phyloP scores from a whole-genome alignment of 2,113 vertebrate genomes.

The Gulo gulo region DNA sequence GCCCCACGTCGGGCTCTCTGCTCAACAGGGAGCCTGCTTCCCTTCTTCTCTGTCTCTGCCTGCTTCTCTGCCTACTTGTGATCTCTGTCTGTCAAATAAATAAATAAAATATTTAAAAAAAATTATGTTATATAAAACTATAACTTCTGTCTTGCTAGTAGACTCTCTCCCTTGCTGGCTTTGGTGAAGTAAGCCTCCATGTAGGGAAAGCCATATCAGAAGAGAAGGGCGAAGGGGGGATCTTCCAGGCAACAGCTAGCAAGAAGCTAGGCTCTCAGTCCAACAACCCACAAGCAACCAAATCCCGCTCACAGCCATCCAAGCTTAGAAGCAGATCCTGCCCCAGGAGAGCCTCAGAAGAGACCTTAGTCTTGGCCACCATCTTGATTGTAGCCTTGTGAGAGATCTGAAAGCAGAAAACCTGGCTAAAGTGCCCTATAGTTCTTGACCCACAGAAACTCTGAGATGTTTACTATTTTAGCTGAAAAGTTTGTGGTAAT shows the following conservation, averaged over 20 bases:
- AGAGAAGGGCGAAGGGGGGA: too few species aligned
- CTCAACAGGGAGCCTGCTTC: too few species aligned
- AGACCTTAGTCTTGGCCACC: background rate
- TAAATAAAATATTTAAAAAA: background rate
- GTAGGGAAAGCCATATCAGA: background rate
- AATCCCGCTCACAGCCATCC: background rate
- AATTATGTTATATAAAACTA: background rate
- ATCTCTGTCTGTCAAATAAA: too few species aligned
- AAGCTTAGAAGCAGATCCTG: background rate
- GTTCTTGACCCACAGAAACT: background rate
- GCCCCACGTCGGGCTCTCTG: too few species aligned
- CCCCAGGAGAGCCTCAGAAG: rapidly evolving
- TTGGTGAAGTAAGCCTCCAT: background rate
- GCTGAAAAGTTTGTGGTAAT: background rate
- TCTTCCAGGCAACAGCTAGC: background rate
- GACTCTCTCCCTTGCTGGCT: background rate
- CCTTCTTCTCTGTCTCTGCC: too few species aligned
- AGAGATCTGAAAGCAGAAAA: background rate
- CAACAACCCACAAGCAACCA: background rate
- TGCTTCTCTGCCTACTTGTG: too few species aligned
- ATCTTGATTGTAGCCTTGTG: background rate
- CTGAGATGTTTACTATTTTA: background rate
- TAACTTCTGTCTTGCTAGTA: background rate
- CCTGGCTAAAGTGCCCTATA: background rate
- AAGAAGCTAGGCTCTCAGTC: background rate